Conservation (phyloP, 2,888 invertebrate species). For the Hyposoter dolosus region DNA sequence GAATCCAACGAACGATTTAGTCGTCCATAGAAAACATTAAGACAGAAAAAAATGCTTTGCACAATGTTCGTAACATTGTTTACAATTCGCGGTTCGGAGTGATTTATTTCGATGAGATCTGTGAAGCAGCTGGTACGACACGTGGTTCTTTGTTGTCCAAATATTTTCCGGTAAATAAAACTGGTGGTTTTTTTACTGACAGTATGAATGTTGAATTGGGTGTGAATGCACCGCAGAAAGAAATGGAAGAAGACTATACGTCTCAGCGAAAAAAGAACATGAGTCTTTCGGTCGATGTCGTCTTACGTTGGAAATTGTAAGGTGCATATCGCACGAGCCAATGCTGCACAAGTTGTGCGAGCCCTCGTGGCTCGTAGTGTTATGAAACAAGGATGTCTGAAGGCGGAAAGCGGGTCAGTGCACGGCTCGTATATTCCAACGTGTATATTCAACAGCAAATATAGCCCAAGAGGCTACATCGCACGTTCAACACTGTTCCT, state of each 20-base stretch:
- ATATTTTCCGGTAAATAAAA: slow-evolving; percentile 6
- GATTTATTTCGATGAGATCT: slow-evolving; percentile 34
- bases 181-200: neutral
- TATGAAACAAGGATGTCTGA: slow-evolving; percentile 80
- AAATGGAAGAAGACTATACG: slow-evolving; percentile 16
- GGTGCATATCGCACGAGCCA: slow-evolving; percentile 65
- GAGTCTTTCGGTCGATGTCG: slow-evolving; percentile 29
- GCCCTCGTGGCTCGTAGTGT: slow-evolving; percentile 62
- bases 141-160: neutral
- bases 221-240: neutral
- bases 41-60: slow-evolving; percentile 28
- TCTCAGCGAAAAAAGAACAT: slow-evolving; percentile 2
- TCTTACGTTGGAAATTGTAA: slow-evolving; percentile 34
- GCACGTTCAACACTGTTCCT: slow-evolving; percentile 72
- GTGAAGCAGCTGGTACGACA: neutral
- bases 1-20: neutral
- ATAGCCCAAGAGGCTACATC: slow-evolving; percentile 30
- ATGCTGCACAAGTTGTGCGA: slow-evolving; percentile 45
- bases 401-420: slow-evolving; percentile 79
- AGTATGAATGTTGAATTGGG: slow-evolving; percentile 1
- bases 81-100: slow-evolving; percentile 29
- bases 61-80: slow-evolving; percentile 45
- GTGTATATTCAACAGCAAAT: slow-evolving; percentile 10
- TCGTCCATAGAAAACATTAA: neutral
- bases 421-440: slow-evolving; percentile 77